These are phyloP conservation scores for Polylopha cassiicola DNA, from an alignment of 2,888 invertebrate species.

Conservation along the genomic window DNA sequence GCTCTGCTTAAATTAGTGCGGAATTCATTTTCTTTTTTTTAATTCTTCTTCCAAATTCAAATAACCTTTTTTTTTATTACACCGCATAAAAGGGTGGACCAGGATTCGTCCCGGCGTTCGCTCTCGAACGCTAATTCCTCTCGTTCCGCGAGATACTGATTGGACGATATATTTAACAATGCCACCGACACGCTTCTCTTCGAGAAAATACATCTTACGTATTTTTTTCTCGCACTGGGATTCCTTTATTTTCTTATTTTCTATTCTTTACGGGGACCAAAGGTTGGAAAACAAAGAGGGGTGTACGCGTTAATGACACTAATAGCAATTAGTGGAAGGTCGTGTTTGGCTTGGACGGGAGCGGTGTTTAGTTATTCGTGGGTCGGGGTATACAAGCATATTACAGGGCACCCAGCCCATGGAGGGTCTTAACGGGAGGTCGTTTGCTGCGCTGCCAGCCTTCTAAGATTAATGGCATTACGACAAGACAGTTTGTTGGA, in stretches of 20 bases:
- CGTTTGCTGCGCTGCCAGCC: slow-evolving; percentile 73
- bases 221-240: slow-evolving; percentile 59
- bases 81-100: slow-evolving; percentile 70
- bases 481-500: slow-evolving; percentile 67
- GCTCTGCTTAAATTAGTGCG: slow-evolving; percentile 70
- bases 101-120: slow-evolving; percentile 55
- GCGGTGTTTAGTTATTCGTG: slow-evolving; percentile 58
- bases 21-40: slow-evolving; percentile 72
- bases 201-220: slow-evolving; percentile 70
- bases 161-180: slow-evolving; percentile 76
- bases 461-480: slow-evolving; percentile 73
- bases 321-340: slow-evolving; percentile 66
- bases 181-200: slow-evolving; percentile 66
- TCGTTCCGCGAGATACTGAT: slow-evolving; percentile 67
- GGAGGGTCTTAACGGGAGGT: slow-evolving; percentile 73
- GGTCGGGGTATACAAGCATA: slow-evolving; percentile 57
- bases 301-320: slow-evolving; percentile 61
- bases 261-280: slow-evolving; percentile 42
- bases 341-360: slow-evolving; percentile 56
- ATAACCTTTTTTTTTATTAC: slow-evolving; percentile 70
- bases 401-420: slow-evolving; percentile 64
- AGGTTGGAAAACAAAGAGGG: slow-evolving; percentile 43
- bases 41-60: slow-evolving; percentile 74
- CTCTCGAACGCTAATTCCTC: slow-evolving; percentile 68
- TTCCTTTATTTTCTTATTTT: slow-evolving; percentile 68